Conservation (phyloP, 2,113 vertebrate genomes). For the Aramus guarauna region DNA sequence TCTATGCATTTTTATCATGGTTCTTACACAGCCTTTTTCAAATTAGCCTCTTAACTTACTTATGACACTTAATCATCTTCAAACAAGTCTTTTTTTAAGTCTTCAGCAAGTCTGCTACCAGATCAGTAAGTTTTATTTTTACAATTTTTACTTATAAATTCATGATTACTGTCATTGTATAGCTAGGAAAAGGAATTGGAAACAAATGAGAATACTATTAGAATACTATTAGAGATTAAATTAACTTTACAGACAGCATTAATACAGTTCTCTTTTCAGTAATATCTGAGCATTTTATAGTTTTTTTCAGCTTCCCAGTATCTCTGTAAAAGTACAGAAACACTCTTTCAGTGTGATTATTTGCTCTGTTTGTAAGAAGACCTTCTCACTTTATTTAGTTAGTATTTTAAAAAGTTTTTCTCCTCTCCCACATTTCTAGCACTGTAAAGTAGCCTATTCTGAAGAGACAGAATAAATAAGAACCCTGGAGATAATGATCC, state of each 20-base stretch:
- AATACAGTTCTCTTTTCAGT: background rate
- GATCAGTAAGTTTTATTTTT: background rate
- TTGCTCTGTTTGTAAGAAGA: background rate
- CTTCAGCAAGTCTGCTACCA: background rate
- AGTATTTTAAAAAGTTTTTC: background rate
- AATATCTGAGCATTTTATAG: background rate
- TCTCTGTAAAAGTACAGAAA: background rate
- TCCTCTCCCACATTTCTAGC: background rate
- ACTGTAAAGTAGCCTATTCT: background rate
- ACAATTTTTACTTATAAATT: slow-evolving; percentile 27
- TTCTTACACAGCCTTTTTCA: background rate
- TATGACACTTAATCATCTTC: background rate
- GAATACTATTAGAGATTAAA: background rate
- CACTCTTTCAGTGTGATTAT: background rate
- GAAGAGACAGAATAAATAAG: background rate
- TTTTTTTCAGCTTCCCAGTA: background rate
- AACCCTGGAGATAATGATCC: background rate
- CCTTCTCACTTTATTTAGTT: background rate
- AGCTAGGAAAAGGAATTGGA: background rate
- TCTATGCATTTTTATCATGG: background rate
- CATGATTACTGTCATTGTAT: background rate
- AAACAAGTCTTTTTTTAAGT: background rate
- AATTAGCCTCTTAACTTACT: background rate
- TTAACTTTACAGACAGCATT: background rate
- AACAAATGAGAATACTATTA: background rate